Evolutionary conservation across 2,888 invertebrate species (phyloP).

Genomic region (Tromatobia lineatoria): DNA sequence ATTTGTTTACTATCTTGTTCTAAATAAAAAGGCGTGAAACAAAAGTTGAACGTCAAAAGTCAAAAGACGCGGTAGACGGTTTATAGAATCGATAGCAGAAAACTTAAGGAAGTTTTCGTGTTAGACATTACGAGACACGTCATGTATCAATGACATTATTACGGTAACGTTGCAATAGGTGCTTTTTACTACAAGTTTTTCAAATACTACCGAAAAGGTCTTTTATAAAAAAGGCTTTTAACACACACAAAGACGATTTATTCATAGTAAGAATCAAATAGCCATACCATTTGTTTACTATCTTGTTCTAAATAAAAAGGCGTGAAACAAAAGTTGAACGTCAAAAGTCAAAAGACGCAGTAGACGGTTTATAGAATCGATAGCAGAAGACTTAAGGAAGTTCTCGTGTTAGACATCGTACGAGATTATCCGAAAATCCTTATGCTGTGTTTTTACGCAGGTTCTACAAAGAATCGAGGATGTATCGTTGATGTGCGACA

Average conservation of each 20-base stretch:
- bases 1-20: neutral
- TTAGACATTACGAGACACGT: neutral
- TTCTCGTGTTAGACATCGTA: neutral
- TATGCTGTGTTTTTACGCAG: conserved; percentile 85
- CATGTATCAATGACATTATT: neutral
- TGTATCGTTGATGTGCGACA: conserved; percentile 96
- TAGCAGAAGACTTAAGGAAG: neutral
- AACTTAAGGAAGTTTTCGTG: neutral
- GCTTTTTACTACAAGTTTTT: neutral
- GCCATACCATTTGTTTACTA: neutral
- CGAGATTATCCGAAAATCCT: conserved; percentile 30
- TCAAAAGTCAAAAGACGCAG: neutral
- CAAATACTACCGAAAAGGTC: too few relatives aligned
- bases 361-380: conserved; percentile 24
- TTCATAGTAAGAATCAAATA: neutral
- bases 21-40: conserved; percentile 1
- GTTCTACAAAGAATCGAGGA: conserved; percentile 97
- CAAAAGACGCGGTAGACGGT: neutral
- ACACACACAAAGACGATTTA: neutral
- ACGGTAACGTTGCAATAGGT: neutral
- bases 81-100: conserved; percentile 28
- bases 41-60: conserved; percentile 22
- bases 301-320: neutral
- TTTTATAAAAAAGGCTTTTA: too few relatives aligned
- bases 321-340: conserved; percentile 24